These are phyloP conservation scores for Polyergus mexicanus DNA, from an alignment of 1,140 invertebrate genomes.

Conservation along the genomic window DNA sequence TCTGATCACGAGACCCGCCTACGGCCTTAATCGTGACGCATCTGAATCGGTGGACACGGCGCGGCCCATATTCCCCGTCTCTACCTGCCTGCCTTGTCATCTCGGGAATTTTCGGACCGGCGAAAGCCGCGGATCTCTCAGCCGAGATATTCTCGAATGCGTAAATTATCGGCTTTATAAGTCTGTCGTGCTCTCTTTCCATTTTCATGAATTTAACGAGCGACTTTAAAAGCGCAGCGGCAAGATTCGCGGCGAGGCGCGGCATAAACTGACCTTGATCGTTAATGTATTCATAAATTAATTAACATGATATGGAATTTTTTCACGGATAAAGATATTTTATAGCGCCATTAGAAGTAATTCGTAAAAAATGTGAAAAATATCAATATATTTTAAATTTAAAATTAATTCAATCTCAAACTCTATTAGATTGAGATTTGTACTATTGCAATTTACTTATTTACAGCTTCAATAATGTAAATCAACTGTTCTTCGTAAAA, in stretches of 20 bases:
- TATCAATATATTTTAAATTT: background rate
- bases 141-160: slow-evolving; percentile 79
- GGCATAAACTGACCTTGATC: slow-evolving; percentile 38
- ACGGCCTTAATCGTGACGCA: slow-evolving; percentile 82
- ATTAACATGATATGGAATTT: slow-evolving; percentile 20
- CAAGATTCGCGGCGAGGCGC: background rate
- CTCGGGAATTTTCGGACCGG: slow-evolving; percentile 76
- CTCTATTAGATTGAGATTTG: background rate
- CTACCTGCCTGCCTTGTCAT: slow-evolving; percentile 71
- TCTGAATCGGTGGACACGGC: slow-evolving; percentile 65
- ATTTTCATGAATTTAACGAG: slow-evolving; percentile 56
- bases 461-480: background rate
- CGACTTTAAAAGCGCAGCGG: slow-evolving; percentile 29
- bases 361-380: background rate
- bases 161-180: slow-evolving; percentile 83
- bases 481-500: too few species aligned
- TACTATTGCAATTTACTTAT: background rate
- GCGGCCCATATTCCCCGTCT: slow-evolving; percentile 55
- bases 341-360: background rate
- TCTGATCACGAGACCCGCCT: slow-evolving; percentile 81
- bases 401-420: background rate
- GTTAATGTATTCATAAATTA: slow-evolving; percentile 41
- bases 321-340: background rate
- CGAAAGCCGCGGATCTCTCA: slow-evolving; percentile 61
- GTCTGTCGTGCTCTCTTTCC: slow-evolving; percentile 63